Evolutionary conservation across 2,797 vertebrate genomes (phyloP).

Genomic region (Lophura swinhoii): DNA sequence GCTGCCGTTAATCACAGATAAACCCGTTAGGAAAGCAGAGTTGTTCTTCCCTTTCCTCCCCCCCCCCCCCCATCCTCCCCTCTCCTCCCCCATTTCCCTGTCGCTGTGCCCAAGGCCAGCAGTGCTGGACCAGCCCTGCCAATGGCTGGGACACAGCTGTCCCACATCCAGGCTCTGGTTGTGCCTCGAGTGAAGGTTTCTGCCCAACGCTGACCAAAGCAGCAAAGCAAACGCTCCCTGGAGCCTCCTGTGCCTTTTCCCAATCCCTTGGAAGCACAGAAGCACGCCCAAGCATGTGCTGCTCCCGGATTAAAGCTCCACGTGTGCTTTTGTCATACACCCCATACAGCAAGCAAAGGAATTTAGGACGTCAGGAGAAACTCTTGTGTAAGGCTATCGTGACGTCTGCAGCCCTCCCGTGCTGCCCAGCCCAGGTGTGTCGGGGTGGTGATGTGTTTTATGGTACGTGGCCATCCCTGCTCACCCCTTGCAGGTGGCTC

Average conservation of each 20-base stretch:
- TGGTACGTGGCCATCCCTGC: background rate
- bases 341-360: background rate
- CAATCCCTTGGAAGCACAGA: background rate
- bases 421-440: too few species aligned
- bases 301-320: background rate
- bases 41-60: conserved; percentile 24
- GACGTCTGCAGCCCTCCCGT: too few species aligned
- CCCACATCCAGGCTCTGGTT: background rate
- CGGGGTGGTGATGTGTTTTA: background rate
- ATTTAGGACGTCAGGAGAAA: background rate
- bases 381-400: background rate
- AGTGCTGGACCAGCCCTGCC: background rate
- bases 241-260: background rate
- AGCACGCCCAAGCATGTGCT: background rate
- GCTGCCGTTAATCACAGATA: background rate
- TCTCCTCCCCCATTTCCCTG: background rate
- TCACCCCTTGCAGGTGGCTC: background rate
- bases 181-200: background rate
- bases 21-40: background rate
- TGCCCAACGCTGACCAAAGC: background rate
- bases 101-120: background rate
- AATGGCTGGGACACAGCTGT: background rate
- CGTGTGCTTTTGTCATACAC: background rate
- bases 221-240: background rate
- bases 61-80: background rate